Evolutionary conservation across 2,797 vertebrate genomes (phyloP).

Genomic region (Pipistrellus nathusii): DNA sequence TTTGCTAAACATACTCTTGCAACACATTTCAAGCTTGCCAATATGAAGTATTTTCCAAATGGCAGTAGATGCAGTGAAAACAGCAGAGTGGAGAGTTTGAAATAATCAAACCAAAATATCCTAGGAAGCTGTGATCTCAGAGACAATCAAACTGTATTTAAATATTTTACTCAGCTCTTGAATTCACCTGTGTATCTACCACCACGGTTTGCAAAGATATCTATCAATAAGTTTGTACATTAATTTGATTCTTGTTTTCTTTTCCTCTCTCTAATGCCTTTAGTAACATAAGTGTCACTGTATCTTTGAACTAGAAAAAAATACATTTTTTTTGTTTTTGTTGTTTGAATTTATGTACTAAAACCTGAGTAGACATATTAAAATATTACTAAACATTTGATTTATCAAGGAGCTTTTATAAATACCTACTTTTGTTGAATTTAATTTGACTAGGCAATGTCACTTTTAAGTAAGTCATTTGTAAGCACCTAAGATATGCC

Average conservation of each 20-base stretch:
- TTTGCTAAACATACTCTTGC: background rate
- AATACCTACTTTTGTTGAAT: background rate
- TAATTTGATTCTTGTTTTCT: background rate
- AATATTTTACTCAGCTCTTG: background rate
- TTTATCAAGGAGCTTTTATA: background rate
- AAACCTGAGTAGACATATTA: background rate
- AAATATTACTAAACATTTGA: background rate
- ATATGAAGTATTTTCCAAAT: background rate
- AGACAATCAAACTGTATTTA: background rate
- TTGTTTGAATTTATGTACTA: background rate
- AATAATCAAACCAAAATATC: slow-evolving; percentile 8
- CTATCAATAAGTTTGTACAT: background rate
- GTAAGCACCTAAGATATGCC: background rate
- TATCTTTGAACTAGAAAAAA: background rate
- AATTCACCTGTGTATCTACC: background rate
- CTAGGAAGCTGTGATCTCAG: background rate
- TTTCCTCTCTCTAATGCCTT: background rate
- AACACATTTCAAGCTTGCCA: background rate
- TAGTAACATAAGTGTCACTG: background rate
- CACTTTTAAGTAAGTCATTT: slow-evolving; percentile 25
- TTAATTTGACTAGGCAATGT: background rate
- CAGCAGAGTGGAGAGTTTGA: background rate
- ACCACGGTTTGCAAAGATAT: background rate
- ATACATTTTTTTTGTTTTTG: background rate
- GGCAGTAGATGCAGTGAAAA: background rate